A percentile compares a stretch with the other conserved stretches of the same genome.
These are phyloP conservation scores for Brachyalestes nurse DNA, from an alignment of 2,797 vertebrate genomes.

Conservation along the genomic window DNA sequence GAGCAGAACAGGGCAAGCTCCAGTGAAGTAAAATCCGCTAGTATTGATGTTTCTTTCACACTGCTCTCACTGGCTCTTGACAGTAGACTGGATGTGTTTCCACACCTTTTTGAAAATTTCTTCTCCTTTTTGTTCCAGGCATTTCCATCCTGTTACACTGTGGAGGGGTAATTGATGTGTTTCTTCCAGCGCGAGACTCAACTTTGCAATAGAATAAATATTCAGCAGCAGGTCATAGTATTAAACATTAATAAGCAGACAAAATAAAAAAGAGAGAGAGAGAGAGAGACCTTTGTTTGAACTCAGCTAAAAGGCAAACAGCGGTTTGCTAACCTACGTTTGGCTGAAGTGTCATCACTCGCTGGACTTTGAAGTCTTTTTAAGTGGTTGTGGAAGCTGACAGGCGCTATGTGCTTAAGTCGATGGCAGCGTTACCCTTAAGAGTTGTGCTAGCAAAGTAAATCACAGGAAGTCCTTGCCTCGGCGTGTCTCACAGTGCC, in stretches of 20 bases:
- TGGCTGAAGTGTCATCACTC: slow-evolving; percentile 21
- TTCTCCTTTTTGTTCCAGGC: slow-evolving; percentile 21
- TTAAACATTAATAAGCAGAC: slow-evolving; percentile 44
- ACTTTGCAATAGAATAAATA: slow-evolving; percentile 38
- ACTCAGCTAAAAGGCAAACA: slow-evolving; percentile 14
- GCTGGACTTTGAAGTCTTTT: slow-evolving; percentile 9
- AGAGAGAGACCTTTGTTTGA: slow-evolving; percentile 27
- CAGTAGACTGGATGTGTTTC: slow-evolving; percentile 15
- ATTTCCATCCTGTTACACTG: slow-evolving; percentile 19
- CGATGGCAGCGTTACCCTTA: background rate
- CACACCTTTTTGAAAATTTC: background rate
- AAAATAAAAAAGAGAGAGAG: background rate
- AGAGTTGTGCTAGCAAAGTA: background rate
- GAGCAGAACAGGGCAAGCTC: slow-evolving; percentile 13
- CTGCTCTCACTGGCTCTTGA: background rate
- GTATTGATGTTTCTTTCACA: slow-evolving; percentile 34
- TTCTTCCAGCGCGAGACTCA: slow-evolving; percentile 24
- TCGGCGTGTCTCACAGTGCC: background rate
- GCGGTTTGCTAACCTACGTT: background rate
- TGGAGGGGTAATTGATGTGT: slow-evolving; percentile 26
- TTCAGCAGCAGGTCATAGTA: slow-evolving; percentile 19
- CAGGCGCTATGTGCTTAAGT: background rate
- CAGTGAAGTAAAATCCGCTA: slow-evolving; percentile 4
- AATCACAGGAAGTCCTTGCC: background rate
- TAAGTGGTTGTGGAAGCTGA: background rate